Base-by-base conservation (phyloP, 2,113 vertebrate genomes). In the Rhea americana region DNA sequence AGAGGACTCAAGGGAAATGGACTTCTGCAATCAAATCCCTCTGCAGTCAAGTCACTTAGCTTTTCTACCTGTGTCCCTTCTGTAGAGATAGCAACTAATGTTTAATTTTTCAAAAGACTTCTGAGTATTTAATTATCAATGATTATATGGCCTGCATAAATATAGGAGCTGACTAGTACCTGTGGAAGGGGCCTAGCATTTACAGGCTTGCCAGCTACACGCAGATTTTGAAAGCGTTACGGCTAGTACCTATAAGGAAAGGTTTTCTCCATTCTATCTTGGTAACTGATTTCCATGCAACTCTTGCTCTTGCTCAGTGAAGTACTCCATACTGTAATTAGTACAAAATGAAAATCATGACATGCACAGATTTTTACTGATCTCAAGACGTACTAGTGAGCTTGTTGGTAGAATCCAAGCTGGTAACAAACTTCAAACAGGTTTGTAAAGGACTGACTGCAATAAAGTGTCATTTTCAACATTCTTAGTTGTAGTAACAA, bases 401-500 rank as follows among this genome's bases (percentile, higher is more conserved):
- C 8, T 1, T 24, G 17, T 5, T 87, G 56, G 53, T 39, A 78
- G 53, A 88, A 65, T 53, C 7, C 2, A 48, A 82, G 45, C 81
- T 66, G n/a, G 45, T 51, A 87, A 72, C 47, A 82, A 92, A 62
- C 68, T 94, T 77, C 83, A 91, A 87, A 65, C 7, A 48, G 1
- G 50, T 83, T 71, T 76, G 25, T 41, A 68, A 86, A 47, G 41
- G 79, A 82, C n/a, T 76, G 61, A 73, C 32, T 50, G 48, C 70
- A 75, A 63, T 55, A 9, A 83, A 96, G 72, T 56, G 35, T 71
- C 81, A 87, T 86, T 97, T 94, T 93, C 93, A 76, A 84, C 68
- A 39, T 91, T 91, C 87, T 67, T 83, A 12, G 53, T 13, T 71
- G 79, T 61, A 94, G 88, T 61, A 93, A 77, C 65, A 93, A 76